A percentile compares a stretch with the other conserved stretches of the same genome.
Evolutionary conservation across 2,888 invertebrate species (phyloP).

Genomic region (Drosophila paucipuncta): DNA sequence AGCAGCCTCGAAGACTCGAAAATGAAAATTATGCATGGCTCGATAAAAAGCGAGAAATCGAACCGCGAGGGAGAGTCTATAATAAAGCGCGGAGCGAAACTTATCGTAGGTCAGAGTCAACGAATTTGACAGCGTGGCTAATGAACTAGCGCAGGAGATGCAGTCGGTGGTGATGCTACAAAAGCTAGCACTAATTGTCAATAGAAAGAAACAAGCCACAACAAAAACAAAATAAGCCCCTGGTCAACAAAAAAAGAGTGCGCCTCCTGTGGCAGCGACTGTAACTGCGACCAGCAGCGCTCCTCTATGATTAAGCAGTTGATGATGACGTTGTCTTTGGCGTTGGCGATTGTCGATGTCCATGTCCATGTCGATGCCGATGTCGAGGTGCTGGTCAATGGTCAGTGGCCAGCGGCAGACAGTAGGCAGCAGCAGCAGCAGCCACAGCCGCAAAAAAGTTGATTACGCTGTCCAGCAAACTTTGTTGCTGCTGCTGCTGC

Average conservation of each 20-base stretch:
- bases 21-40: conserved; percentile 64
- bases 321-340: conserved; percentile 46
- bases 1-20: conserved; percentile 20
- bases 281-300: conserved; percentile 50
- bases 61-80: conserved; percentile 45
- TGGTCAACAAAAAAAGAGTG: conserved; percentile 53
- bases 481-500: conserved; percentile 34
- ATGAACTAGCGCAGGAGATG: conserved; percentile 23
- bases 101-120: conserved; percentile 72
- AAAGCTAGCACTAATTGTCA: conserved; percentile 53
- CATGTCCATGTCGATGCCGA: neutral
- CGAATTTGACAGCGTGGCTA: conserved; percentile 54
- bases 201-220: conserved; percentile 39
- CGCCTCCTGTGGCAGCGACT: conserved; percentile 38
- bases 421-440: conserved; percentile 16
- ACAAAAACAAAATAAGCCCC: conserved; percentile 35
- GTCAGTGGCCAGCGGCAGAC: conserved; percentile 57
- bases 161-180: conserved; percentile 26
- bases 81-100: conserved; percentile 70
- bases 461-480: conserved; percentile 47
- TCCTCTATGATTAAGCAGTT: conserved; percentile 72
- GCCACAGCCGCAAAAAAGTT: conserved; percentile 33
- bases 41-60: conserved; percentile 40
- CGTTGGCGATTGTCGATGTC: conserved; percentile 28
- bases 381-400: conserved; percentile 71